Base-by-base conservation (phyloP, 2,888 invertebrate genomes). In the Gryllus longicercus region DNA sequence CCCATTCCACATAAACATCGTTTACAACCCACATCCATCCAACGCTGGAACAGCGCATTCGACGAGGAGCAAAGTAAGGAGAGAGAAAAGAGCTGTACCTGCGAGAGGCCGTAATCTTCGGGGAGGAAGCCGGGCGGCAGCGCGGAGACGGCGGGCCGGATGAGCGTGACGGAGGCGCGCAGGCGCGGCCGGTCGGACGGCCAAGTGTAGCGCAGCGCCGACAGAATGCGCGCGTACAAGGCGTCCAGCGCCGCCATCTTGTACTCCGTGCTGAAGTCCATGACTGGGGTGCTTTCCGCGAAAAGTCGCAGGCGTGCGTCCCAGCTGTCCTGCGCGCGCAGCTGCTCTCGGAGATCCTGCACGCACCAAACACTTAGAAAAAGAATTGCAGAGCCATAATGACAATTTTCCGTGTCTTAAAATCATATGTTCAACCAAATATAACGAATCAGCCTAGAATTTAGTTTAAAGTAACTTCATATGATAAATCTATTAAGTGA, bases 31-130 rank as follows among this genome's bases (percentile, higher is more conserved):
- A 8, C 38, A 1, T 38, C 38, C 38, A 38, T 25, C 1, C 38
- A 38, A 38, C 5, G 8, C 5, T 38, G 0, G 1, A 38, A 38
- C 38, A 8, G 8, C 38, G 8, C 8, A 38, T 5, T 38, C 8
- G 1, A 38, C 8, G 38, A 8, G 5, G 38, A 38, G 8, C 38
- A 5, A 38, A 38, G 38, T 38, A 38, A 5, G 1, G 38, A 38
- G 38, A 38, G 25, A 38, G 25, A 38, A 2, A 38, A 38, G 38
- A 38, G 38, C 8, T 38, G 83, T 85, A 88, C 88, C 85, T 85
- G 85, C 77, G 83, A 83, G 2, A 94, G 86, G 23, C 91, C 91
- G 84, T 94, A 94, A 84, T 93, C 93, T 51, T 92, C 91, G 78
- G 91, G 90, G 0, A 88, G 88, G 16, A 89, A 85, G n/a, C 90